phyloP scores from a whole-genome alignment of 53 echinoderm and acorn worm genomes.

The Glandiceps talaboti region DNA sequence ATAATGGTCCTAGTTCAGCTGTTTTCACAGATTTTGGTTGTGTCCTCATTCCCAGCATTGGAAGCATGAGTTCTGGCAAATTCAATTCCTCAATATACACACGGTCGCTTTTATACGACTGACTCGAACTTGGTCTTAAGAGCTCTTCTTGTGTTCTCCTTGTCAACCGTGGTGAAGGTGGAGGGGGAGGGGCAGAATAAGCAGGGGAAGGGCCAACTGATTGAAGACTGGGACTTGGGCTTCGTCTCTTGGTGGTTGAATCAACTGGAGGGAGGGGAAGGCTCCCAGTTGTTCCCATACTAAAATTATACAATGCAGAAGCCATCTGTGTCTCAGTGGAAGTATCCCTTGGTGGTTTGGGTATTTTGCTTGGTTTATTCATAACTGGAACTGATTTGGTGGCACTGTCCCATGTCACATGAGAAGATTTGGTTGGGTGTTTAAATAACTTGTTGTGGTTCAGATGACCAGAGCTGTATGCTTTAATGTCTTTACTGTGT shows the following conservation, averaged over 20 bases:
- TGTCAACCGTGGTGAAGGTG: not conserved
- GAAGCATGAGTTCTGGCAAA: constrained; percentile 80
- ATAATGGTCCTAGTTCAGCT: not conserved
- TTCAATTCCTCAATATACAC: constrained; percentile 62
- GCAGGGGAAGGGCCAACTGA: not conserved
- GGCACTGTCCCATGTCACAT: constrained; percentile 76
- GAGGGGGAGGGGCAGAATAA: not conserved
- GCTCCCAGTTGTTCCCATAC: constrained; percentile 80
- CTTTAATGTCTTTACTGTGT: constrained; percentile 78
- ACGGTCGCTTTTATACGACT: constrained; percentile 60
- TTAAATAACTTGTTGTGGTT: constrained; percentile 78
- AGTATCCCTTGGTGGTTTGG: constrained; percentile 27
- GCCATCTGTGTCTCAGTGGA: constrained; percentile 31
- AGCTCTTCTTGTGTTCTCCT: not conserved
- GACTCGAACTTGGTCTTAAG: constrained; percentile 43
- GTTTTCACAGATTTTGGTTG: constrained; percentile 8
- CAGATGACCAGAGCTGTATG: constrained; percentile 66
- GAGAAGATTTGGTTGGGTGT: constrained; percentile 56
- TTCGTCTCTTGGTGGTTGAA: not conserved
- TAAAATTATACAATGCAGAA: constrained; percentile 75
- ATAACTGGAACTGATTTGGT: constrained; percentile 59
- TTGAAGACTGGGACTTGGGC: constrained; percentile 15
- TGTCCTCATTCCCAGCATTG: not conserved
- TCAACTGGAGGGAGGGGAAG: constrained; percentile 22
- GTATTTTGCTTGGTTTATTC: constrained; percentile 51